Conservation (phyloP, 2,797 vertebrate species). For the Danio albolineatus region DNA sequence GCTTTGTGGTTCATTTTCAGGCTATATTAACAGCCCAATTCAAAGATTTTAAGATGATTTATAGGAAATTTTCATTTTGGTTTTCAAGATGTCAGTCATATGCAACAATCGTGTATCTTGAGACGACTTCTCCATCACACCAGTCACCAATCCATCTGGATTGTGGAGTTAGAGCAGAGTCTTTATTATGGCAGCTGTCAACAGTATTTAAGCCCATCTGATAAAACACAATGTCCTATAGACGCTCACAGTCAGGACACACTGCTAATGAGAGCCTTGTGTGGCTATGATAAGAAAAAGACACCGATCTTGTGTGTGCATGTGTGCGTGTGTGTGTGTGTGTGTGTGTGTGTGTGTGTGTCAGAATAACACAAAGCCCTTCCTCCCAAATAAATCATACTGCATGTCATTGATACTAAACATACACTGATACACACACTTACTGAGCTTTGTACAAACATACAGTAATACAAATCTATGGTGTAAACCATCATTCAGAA, state of each 20-base stretch:
- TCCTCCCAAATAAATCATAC: conserved; percentile 38
- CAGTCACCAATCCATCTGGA: conserved; percentile 85
- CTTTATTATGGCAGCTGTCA: conserved; percentile 90
- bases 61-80: neutral
- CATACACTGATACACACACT: neutral
- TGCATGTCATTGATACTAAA: conserved; percentile 32
- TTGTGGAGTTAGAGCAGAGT: conserved; percentile 90
- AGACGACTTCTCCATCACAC: conserved; percentile 69
- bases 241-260: conserved; percentile 77
- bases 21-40: conserved; percentile 3
- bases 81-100: neutral
- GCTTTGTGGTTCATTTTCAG: neutral
- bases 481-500: no score
- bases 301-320: conserved; percentile 79
- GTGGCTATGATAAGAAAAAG: conserved; percentile 86
- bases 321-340: no score
- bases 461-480: neutral
- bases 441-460: neutral
- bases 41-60: neutral
- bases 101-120: neutral
- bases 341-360: conserved; percentile 58
- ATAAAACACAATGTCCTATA: conserved; percentile 89
- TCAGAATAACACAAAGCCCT: conserved; percentile 77
- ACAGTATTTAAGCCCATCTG: conserved; percentile 87
- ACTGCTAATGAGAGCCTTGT: conserved; percentile 90